Evolutionary conservation across 2,113 vertebrate genomes (phyloP).

Genomic region (Anarrhichthys ocellatus): DNA sequence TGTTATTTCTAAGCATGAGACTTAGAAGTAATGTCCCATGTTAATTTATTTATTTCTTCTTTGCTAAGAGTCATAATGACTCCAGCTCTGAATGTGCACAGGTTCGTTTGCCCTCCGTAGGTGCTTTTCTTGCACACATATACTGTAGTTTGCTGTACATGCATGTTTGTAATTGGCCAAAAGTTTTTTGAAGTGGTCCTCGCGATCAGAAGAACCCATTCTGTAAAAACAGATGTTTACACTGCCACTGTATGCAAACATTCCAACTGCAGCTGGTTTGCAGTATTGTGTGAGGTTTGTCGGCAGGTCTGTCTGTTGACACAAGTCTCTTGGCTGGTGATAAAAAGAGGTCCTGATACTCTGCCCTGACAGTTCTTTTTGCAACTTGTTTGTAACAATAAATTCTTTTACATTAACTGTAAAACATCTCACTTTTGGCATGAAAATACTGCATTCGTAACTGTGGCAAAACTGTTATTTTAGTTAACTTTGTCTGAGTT

Average conservation of each 20-base stretch:
- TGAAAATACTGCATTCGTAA: neutral
- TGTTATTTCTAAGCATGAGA: slow-evolving; percentile 18
- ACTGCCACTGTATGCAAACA: slow-evolving; percentile 67
- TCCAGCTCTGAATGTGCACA: slow-evolving; percentile 52
- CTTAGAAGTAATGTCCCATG: slow-evolving; percentile 33
- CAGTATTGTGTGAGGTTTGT: slow-evolving; percentile 76
- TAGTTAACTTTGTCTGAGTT: neutral
- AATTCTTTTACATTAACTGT: slow-evolving; percentile 38
- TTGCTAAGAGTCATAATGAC: slow-evolving; percentile 35
- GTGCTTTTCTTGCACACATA: slow-evolving; percentile 38
- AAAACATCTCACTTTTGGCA: slow-evolving; percentile 15
- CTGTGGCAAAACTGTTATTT: neutral
- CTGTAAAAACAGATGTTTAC: slow-evolving; percentile 72
- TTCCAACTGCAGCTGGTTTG: slow-evolving; percentile 85
- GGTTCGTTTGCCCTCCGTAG: neutral
- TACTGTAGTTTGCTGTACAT: slow-evolving; percentile 43
- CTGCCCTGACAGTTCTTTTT: slow-evolving; percentile 20
- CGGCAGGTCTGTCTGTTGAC: slow-evolving; percentile 66
- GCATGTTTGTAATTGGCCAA: slow-evolving; percentile 50
- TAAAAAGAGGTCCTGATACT: slow-evolving; percentile 38
- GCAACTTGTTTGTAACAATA: slow-evolving; percentile 61
- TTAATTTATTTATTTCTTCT: slow-evolving; percentile 39
- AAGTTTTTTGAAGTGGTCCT: slow-evolving; percentile 46
- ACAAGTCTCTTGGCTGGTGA: slow-evolving; percentile 63
- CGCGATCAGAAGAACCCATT: slow-evolving; percentile 38